Conservation (phyloP, 1,140 invertebrate species). For the Dinoponera quadriceps region DNA sequence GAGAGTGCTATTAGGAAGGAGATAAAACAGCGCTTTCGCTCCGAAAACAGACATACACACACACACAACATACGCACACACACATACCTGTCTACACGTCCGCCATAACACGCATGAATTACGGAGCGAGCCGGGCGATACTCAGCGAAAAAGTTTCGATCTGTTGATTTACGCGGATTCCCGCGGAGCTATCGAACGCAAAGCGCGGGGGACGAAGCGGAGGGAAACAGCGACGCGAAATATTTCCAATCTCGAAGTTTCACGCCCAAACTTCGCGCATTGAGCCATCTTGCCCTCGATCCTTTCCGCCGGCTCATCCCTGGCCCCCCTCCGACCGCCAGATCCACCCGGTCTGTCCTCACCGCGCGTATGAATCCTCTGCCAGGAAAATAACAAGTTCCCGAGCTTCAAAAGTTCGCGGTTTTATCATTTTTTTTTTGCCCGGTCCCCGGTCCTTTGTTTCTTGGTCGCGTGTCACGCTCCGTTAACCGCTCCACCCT, state of each 20-base stretch:
- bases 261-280: conserved; percentile 63
- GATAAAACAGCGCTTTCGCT: not conserved
- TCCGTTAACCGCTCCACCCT: not conserved
- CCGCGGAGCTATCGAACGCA: not conserved
- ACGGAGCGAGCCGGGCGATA: not conserved
- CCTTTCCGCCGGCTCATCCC: conserved; percentile 18
- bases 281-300: conserved; percentile 48
- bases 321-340: not conserved
- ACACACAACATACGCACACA: not conserved
- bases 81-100: not conserved
- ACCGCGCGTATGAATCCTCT: conserved; percentile 67
- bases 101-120: conserved; percentile 24
- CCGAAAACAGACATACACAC: not conserved
- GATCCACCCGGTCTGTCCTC: conserved; percentile 33
- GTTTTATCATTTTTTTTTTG: conserved; percentile 66
- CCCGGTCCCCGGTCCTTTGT: not conserved
- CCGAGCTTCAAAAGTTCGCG: conserved; percentile 53
- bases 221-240: conserved; percentile 61
- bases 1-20: not conserved
- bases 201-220: conserved; percentile 5
- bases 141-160: conserved; percentile 61
- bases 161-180: conserved; percentile 63
- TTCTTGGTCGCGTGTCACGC: conserved; percentile 17
- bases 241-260: conserved; percentile 74
- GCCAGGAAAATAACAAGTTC: conserved; percentile 70